phyloP scores from a whole-genome alignment of 2,113 vertebrate species.

The Porphyrio hochstetteri region DNA sequence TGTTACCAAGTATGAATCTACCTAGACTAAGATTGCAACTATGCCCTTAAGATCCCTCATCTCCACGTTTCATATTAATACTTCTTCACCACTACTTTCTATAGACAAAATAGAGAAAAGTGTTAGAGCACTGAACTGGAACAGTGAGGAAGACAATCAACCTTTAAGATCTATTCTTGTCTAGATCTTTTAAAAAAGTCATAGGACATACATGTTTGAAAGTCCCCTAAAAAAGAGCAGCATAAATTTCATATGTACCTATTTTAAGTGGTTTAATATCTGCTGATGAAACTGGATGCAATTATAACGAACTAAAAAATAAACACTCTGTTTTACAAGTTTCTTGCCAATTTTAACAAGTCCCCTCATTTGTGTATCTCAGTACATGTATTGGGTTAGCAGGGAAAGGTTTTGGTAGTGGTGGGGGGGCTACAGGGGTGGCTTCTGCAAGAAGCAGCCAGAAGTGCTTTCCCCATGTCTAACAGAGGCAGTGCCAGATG shows the following conservation, averaged over 20 bases:
- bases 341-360: not conserved
- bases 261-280: not conserved
- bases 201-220: not conserved
- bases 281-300: not conserved
- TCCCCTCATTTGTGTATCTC: not conserved
- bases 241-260: not conserved
- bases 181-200: not conserved
- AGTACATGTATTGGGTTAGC: not conserved
- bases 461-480: too few species aligned
- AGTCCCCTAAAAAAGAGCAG: not conserved
- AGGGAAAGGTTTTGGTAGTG: too few species aligned
- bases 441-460: too few species aligned
- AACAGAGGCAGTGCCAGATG: too few species aligned
- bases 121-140: not conserved
- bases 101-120: not conserved
- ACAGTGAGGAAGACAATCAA: not conserved
- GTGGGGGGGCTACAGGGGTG: too few species aligned
- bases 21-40: not conserved
- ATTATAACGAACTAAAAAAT: not conserved
- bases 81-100: not conserved
- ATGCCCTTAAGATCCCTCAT: not conserved
- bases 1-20: not conserved
- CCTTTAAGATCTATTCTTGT: not conserved
- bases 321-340: not conserved
- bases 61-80: not conserved